Conservation (phyloP, 2,797 vertebrate species). For the Molossus alvarezi region DNA sequence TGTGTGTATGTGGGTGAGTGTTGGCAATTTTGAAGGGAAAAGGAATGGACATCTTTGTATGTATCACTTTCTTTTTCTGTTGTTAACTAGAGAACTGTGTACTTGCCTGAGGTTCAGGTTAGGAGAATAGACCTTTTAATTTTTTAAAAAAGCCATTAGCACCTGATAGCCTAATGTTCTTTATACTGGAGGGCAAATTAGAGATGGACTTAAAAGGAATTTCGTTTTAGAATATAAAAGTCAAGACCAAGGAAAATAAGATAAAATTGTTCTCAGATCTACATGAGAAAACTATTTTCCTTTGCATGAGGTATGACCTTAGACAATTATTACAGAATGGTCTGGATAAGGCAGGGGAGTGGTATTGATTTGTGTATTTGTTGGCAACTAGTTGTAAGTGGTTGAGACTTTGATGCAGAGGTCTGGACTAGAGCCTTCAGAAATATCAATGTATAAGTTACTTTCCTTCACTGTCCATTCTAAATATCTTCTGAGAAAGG, state of each 20-base stretch:
- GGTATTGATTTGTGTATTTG: constrained; percentile 30
- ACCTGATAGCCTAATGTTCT: constrained; percentile 69
- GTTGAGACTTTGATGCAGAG: constrained; percentile 56
- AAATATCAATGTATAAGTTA: constrained; percentile 43
- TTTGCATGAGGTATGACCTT: constrained; percentile 38
- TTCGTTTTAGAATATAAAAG: constrained; percentile 76
- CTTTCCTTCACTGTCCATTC: constrained; percentile 41
- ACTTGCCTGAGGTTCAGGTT: constrained; percentile 75
- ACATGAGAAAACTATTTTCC: constrained; percentile 39
- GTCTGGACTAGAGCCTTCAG: constrained; percentile 51
- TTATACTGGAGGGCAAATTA: constrained; percentile 51
- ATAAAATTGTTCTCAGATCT: constrained; percentile 47
- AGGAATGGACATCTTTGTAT: background rate
- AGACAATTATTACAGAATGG: constrained; percentile 17
- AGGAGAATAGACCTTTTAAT: constrained; percentile 70
- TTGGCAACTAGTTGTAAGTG: constrained; percentile 54
- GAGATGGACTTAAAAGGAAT: constrained; percentile 74
- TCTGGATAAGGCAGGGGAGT: background rate
- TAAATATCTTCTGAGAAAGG: constrained; percentile 44
- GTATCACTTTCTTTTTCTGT: constrained; percentile 44
- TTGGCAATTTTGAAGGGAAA: constrained; percentile 64
- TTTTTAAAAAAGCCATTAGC: constrained; percentile 68
- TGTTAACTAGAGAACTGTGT: constrained; percentile 48
- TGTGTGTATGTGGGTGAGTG: background rate
- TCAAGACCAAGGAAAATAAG: constrained; percentile 71